Base-by-base conservation (phyloP, 2,797 vertebrate species). In the Toxotes lorentzi region DNA sequence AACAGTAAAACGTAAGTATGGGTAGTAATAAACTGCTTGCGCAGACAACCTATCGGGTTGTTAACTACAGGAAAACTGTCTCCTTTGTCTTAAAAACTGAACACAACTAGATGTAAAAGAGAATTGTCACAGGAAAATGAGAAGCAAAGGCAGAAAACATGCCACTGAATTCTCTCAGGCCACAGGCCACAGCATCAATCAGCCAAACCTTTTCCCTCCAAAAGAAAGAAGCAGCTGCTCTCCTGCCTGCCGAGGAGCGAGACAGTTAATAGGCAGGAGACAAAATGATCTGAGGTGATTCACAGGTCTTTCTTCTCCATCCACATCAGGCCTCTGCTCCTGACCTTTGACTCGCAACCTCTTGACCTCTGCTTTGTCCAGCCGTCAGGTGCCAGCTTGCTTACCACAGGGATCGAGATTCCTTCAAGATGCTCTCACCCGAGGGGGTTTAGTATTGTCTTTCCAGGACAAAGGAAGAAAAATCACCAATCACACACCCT, bases 341-440 rank as follows among this genome's bases (percentile, higher is more conserved):
- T 21, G 87, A 93, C 90, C 92, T 88, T 85, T 90, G 88, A 89
- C 91, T 61, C 65, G 0, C 27, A 8, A 87, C 90, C 91, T 79
- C 73, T 57, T 83, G 88, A 91, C 92, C 84, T 76, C 69, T 0
- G 87, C 87, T 91, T 93, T 94, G 92, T 91, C 70, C 72, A 9
- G 75, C 76, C 81, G 60, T 94, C 89, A 92, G 91, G 91, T 92
- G 90, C 87, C 93, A 85, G 84, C 89, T 86, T 85, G 75, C 79
- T 66, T 73, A 88, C 85, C 82, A 47, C n/a, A 68, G 77, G 79
- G 84, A 86, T 73, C 64, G 41, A 72, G 88, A 90, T 87, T 91
- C 88, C 81, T 85, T 74, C 76, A 88, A 88, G 70, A 89, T 73
- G 70, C 43, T 85, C 79, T 79, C 86, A 80, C 86, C 71, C 34